Conservation (phyloP, 2,797 vertebrate genomes). For the Paratrypauchen microcephalus region DNA sequence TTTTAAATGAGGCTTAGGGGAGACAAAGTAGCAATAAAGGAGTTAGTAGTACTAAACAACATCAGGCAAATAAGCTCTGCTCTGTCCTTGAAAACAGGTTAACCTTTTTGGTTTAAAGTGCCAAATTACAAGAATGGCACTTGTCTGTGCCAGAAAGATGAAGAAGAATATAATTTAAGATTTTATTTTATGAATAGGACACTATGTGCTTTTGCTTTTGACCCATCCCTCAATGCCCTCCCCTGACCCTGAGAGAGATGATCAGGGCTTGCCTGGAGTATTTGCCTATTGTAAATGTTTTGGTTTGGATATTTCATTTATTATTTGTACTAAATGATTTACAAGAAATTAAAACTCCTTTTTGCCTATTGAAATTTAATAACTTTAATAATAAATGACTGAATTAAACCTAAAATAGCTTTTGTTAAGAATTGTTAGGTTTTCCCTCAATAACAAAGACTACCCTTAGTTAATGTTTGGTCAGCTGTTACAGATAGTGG, state of each 20-base stretch:
- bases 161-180: too few species aligned
- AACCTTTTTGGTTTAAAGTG: neutral
- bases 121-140: neutral
- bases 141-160: neutral
- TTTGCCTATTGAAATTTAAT: neutral
- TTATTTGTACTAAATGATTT: too few species aligned
- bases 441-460: conserved; percentile 14
- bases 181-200: too few species aligned
- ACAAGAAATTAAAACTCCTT: neutral
- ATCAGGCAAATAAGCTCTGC: neutral
- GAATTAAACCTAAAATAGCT: neutral
- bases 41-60: neutral
- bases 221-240: neutral
- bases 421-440: neutral
- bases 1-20: neutral
- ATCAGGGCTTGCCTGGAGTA: neutral
- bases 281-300: too few species aligned
- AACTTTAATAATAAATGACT: too few species aligned
- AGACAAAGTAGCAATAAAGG: neutral
- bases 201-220: neutral
- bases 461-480: conserved; percentile 54
- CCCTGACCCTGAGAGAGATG: neutral
- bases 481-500: conserved; percentile 44
- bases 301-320: too few species aligned
- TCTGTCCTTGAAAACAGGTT: neutral